phyloP scores from a whole-genome alignment of 2,113 vertebrate genomes.

The Oreotrochilus melanogaster region DNA sequence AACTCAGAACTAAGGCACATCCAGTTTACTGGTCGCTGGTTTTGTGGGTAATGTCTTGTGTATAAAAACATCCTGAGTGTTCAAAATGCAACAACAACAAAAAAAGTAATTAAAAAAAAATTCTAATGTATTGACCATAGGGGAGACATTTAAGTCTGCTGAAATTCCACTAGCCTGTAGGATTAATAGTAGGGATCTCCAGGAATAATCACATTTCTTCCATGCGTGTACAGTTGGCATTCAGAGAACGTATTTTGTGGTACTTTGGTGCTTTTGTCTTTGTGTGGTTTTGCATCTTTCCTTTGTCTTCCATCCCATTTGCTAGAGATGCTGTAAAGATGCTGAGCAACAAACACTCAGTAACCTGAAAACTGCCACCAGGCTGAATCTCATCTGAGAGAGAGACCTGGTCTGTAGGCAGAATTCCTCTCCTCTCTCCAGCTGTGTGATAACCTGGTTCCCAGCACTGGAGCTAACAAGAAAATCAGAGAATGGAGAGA shows the following conservation, averaged over 20 bases:
- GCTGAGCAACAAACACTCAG: accelerated
- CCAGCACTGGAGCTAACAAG: background rate
- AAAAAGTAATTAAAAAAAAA: no score
- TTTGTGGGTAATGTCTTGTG: background rate
- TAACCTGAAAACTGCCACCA: background rate
- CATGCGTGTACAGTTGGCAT: background rate
- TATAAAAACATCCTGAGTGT: background rate
- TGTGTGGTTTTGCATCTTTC: background rate
- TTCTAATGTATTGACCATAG: background rate
- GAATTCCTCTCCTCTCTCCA: background rate
- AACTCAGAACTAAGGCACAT: background rate
- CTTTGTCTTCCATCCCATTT: background rate
- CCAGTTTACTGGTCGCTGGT: background rate
- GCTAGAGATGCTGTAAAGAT: background rate
- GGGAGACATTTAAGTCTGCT: background rate
- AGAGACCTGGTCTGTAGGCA: background rate
- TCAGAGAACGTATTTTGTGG: background rate
- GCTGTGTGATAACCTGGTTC: background rate
- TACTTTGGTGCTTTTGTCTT: background rate
- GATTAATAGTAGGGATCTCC: background rate
- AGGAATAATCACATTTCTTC: background rate
- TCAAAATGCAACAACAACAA: background rate
- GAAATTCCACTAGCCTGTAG: background rate
- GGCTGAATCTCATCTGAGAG: background rate
- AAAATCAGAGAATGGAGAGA: background rate